These are phyloP conservation scores for Caenorhabditis sp. DNA, from an alignment of 2,888 invertebrate species.

Conservation along the genomic window DNA sequence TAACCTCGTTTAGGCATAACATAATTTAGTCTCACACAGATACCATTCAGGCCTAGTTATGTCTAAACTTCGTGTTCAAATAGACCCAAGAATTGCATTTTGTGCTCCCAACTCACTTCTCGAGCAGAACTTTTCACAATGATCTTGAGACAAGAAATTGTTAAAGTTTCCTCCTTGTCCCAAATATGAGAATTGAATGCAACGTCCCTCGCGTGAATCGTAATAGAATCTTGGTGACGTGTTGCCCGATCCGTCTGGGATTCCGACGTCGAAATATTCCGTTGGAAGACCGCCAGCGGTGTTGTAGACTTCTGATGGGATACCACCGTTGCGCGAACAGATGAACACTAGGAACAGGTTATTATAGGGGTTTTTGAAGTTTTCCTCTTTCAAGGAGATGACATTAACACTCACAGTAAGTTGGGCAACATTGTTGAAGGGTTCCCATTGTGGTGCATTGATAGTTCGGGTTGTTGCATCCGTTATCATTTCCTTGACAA, in stretches of 20 bases:
- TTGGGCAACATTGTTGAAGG: slow-evolving; percentile 70
- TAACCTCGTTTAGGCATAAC: too few species aligned
- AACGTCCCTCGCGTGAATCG: slow-evolving; percentile 67
- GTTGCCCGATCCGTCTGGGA: slow-evolving; percentile 66
- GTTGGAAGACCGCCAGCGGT: slow-evolving; percentile 69
- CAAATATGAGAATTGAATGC: slow-evolving; percentile 70
- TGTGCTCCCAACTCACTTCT: slow-evolving; percentile 66
- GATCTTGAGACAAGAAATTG: slow-evolving; percentile 69
- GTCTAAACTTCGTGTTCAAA: too few species aligned
- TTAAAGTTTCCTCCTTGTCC: slow-evolving; percentile 71
- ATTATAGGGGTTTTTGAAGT: too few species aligned
- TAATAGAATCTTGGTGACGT: slow-evolving; percentile 69
- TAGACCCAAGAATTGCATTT: too few species aligned
- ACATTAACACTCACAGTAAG: slow-evolving; percentile 53
- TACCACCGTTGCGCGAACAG: slow-evolving; percentile 69
- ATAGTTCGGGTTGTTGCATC: slow-evolving; percentile 70
- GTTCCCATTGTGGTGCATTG: slow-evolving; percentile 70
- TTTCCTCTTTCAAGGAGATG: neutral
- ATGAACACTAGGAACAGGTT: slow-evolving; percentile 55
- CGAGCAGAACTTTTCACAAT: slow-evolving; percentile 70
- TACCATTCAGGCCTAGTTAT: too few species aligned
- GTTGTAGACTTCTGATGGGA: slow-evolving; percentile 70
- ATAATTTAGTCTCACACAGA: too few species aligned
- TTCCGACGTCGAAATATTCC: slow-evolving; percentile 70
- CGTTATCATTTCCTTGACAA: slow-evolving; percentile 69